Evolutionary conservation across 2,888 invertebrate genomes (phyloP), one percentile per base, ranked within the genome.

Genomic region (Teleogryllus oceanicus): DNA sequence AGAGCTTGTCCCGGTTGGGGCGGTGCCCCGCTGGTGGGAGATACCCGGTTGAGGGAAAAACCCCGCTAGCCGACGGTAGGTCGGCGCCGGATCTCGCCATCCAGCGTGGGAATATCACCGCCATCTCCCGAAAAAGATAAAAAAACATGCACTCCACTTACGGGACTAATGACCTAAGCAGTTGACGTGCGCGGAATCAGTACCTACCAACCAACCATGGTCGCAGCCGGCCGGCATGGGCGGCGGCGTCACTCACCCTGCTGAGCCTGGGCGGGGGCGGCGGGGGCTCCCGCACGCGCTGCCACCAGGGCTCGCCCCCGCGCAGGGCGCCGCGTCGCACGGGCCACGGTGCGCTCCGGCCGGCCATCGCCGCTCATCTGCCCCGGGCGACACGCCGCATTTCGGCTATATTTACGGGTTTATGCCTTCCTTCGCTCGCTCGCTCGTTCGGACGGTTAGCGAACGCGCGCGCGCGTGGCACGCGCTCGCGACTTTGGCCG

Each of bases 331-430:
- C 91, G 84, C 91, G 92, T 85, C 90, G 90, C 84, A 94, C 91
- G 83, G 93, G 92, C 94, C 94, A 94, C 86, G 93, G 94, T 84
- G 91, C 92, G 86, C 92, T 77, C 50, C 79, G 80, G 13, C 81
- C 82, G 50, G 82, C 75, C 82, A 82, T 82, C 82, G 78, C 76
- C 37, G 37, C 51, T 18, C 79, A 49, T 79, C 81, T 78, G 78
- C 78, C 49, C 50, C n/a, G 21, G 16, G 50, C 79, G 78, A 76
- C 50, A 78, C 62, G 62, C 62, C 62, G 62, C 62, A 62, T 62
- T 62, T 62, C 62, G 62, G n/a, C 62, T 62, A 62, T 62, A 62
- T 62, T 62, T 62, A 62, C 62, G 62, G 62, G 13, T 62, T 18
- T 62, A n/a, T 62, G 62, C n/a, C 62, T 13, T n/a, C 16, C 62